Conservation (phyloP, 2,797 vertebrate species). For the Halcyon leucocephala region DNA sequence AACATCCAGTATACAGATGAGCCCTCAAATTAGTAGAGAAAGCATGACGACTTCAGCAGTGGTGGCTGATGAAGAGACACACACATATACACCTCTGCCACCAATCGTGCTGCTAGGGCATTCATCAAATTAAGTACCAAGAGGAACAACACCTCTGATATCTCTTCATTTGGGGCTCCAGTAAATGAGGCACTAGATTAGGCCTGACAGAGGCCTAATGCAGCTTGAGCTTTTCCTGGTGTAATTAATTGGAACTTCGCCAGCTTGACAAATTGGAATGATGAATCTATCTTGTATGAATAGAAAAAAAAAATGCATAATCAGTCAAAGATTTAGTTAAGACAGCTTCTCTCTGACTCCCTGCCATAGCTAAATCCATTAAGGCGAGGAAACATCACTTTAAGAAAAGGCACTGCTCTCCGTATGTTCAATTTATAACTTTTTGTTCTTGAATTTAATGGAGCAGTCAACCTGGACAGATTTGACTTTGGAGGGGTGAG, state of each 20-base stretch:
- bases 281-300: slow-evolving; percentile 99
- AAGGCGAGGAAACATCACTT: slow-evolving; percentile 86
- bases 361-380: slow-evolving; percentile 90
- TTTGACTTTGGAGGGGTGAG: slow-evolving; percentile 69
- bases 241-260: slow-evolving; percentile 99
- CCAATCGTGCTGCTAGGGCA: slow-evolving; percentile 86
- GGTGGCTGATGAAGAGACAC: slow-evolving; percentile 88
- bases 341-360: slow-evolving; percentile 88
- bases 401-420: slow-evolving; percentile 78
- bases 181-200: slow-evolving; percentile 97
- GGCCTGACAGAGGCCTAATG: slow-evolving; percentile 92
- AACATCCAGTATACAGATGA: slow-evolving; percentile 89
- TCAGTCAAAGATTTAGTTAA: slow-evolving; percentile 98
- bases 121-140: slow-evolving; percentile 99
- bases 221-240: slow-evolving; percentile 87
- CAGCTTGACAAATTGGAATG: slow-evolving; percentile 99
- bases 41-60: slow-evolving; percentile 74
- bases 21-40: slow-evolving; percentile 87
- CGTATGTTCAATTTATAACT: slow-evolving; percentile 88
- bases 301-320: slow-evolving; percentile 96
- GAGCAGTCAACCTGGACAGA: slow-evolving; percentile 87
- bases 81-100: slow-evolving; percentile 83
- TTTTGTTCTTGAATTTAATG: slow-evolving; percentile 90
- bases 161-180: slow-evolving; percentile 96
- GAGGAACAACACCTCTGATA: slow-evolving; percentile 92